phyloP scores from a whole-genome alignment of 1,140 invertebrate species.

The Drosophila lacteicornis region DNA sequence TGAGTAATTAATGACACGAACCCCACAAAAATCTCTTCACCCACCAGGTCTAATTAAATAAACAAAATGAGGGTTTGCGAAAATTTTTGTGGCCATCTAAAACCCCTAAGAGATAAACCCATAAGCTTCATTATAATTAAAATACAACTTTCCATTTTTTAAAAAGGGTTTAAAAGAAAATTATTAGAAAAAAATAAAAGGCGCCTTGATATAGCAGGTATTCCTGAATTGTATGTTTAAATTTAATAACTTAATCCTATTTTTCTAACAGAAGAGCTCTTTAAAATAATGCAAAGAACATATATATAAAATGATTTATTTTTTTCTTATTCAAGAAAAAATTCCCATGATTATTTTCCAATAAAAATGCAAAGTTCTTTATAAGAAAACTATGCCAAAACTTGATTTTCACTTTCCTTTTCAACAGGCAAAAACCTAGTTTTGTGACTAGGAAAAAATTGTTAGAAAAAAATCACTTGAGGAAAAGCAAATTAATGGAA shows the following conservation, averaged over 20 bases:
- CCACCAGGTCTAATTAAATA: slow-evolving; percentile 48
- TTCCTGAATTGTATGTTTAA: too few relatives aligned
- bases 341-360: not conserved
- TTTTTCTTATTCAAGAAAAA: not conserved
- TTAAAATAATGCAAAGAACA: too few relatives aligned
- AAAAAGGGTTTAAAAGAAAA: not conserved
- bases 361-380: not conserved
- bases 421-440: slow-evolving; percentile 20
- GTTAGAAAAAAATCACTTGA: slow-evolving; percentile 39
- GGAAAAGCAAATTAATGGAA: slow-evolving; percentile 49
- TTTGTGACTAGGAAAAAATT: slow-evolving; percentile 4
- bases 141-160: slow-evolving; percentile 33
- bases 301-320: not conserved
- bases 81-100: slow-evolving; percentile 7
- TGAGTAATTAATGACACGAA: slow-evolving; percentile 54
- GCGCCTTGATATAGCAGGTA: too few relatives aligned
- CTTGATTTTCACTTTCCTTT: slow-evolving; percentile 29
- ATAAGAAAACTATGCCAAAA: not conserved
- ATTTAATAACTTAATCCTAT: not conserved
- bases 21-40: slow-evolving; percentile 7
- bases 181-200: too few relatives aligned
- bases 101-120: slow-evolving; percentile 11
- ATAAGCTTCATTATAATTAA: slow-evolving; percentile 38
- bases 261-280: not conserved
- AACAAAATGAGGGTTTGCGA: slow-evolving; percentile 46